Percentiles rank a stretch among this genome's conserved stretches.
These are phyloP conservation scores for Montifringilla adamsi DNA, from an alignment of 2,113 vertebrate species.

Conservation along the genomic window DNA sequence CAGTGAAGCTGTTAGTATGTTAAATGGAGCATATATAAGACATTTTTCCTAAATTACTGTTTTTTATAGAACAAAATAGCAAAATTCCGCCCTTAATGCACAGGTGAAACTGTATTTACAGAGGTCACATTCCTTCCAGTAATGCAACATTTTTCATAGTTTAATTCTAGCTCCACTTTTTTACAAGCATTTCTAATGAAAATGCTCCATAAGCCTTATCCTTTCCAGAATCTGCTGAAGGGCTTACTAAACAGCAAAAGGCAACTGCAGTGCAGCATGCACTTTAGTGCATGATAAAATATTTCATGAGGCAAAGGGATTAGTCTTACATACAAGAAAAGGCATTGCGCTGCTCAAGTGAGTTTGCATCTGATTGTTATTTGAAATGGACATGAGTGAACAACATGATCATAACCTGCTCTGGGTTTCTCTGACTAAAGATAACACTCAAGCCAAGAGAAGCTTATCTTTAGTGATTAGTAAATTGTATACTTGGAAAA, in stretches of 20 bases:
- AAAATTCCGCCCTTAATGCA: neutral
- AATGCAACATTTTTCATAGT: neutral
- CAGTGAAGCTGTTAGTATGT: neutral
- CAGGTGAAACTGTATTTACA: constrained; percentile 14
- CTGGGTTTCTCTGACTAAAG: neutral
- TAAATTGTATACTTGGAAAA: neutral
- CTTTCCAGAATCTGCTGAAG: neutral
- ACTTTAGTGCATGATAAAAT: neutral
- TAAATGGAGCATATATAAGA: neutral
- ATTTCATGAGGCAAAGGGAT: neutral
- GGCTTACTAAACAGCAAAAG: neutral
- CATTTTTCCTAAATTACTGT: neutral
- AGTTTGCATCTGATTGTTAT: neutral
- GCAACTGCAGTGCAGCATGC: neutral
- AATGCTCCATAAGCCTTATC: neutral
- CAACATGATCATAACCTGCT: neutral
- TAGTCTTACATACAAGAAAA: neutral
- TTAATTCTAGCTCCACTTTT: neutral
- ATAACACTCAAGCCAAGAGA: neutral
- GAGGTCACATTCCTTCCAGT: neutral
- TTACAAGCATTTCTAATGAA: neutral
- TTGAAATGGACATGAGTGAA: neutral
- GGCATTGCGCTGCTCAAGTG: neutral
- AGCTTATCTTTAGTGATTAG: neutral
- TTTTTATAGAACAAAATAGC: neutral